phyloP scores from a whole-genome alignment of 2,797 vertebrate species.

The Myotis daubentonii region DNA sequence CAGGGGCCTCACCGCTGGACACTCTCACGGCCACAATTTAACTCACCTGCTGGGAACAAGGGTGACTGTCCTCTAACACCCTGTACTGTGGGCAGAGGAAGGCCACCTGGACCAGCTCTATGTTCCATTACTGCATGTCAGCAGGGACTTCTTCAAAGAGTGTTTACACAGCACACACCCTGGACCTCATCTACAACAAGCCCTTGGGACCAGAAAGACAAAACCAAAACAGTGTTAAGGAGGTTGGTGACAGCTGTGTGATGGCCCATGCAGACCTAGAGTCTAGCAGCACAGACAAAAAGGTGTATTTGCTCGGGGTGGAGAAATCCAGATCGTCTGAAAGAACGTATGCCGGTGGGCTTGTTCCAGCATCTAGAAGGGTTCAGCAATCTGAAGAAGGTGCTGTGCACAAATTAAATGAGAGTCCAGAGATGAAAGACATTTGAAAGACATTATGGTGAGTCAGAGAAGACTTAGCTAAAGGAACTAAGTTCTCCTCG shows the following conservation, averaged over 20 bases:
- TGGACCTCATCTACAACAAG: not conserved
- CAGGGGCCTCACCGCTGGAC: not conserved
- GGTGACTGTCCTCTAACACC: not conserved
- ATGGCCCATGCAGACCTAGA: not conserved
- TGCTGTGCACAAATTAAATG: no score
- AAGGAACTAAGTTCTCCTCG: no score
- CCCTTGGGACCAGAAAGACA: not conserved
- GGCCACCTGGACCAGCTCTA: accelerated
- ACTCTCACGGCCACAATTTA: no score
- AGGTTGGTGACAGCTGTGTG: not conserved
- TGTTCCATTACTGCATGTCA: accelerated
- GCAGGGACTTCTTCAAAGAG: no score
- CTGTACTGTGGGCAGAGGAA: not conserved
- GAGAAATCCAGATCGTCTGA: not conserved
- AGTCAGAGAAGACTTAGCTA: no score
- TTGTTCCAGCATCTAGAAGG: no score
- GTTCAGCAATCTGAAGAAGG: no score
- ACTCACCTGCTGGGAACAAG: accelerated
- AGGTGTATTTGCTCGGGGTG: not conserved
- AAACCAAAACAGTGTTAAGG: not conserved
- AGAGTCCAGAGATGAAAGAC: no score
- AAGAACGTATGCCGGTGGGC: not conserved
- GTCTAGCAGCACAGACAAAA: not conserved
- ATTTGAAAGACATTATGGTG: no score
- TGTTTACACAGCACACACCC: not conserved